These are phyloP conservation scores for Mesocentrotus franciscanus DNA, from an alignment of 53 echinoderm and acorn worm species.

Conservation along the genomic window DNA sequence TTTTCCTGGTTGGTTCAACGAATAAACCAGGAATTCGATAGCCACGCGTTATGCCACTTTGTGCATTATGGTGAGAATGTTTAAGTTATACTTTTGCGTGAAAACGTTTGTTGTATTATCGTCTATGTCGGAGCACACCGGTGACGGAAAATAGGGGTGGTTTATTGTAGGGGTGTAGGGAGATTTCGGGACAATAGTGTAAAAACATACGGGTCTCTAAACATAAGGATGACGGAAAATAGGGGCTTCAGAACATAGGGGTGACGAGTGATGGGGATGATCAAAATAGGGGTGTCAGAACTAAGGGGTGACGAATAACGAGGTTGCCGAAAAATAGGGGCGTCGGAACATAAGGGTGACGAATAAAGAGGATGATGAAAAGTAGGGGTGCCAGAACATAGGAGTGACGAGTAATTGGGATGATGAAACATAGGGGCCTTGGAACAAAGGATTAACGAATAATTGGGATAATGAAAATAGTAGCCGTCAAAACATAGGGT, in stretches of 20 bases:
- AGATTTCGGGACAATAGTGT: background rate
- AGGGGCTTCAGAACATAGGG: background rate
- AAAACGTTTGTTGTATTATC: too few relatives aligned
- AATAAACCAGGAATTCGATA: too few relatives aligned
- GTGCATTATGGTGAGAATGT: too few relatives aligned
- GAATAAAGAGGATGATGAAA: background rate
- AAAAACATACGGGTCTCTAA: background rate
- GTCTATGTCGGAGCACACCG: background rate
- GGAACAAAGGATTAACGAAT: background rate
- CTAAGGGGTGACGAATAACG: background rate
- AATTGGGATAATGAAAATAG: background rate
- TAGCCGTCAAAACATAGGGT: background rate
- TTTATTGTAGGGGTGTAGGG: background rate
- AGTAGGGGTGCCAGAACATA: background rate
- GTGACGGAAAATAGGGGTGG: background rate
- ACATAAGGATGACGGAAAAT: background rate
- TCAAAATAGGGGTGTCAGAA: background rate
- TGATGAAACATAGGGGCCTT: background rate
- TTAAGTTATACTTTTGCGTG: too few relatives aligned
- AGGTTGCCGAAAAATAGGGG: background rate
- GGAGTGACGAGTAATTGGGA: background rate
- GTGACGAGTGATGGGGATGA: background rate
- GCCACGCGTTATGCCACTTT: too few relatives aligned
- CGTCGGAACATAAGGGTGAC: background rate
- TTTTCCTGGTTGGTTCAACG: too few relatives aligned